Evolutionary conservation across 2,113 vertebrate species (phyloP), one percentile per base, ranked within the genome.

Genomic region (Perca flavescens): DNA sequence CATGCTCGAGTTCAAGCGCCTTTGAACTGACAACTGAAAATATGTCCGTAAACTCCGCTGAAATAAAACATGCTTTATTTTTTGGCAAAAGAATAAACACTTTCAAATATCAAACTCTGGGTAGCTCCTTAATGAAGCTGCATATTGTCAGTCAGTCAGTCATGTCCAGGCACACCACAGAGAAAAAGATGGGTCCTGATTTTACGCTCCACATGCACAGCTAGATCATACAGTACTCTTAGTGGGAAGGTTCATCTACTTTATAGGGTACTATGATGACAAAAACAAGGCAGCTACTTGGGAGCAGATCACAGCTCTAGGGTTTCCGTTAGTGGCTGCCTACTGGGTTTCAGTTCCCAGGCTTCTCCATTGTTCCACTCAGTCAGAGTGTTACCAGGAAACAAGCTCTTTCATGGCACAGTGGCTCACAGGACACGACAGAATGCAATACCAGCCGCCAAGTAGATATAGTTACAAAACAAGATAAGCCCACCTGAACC

Each of bases 261-360:
- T 86, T 84, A 86, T 73, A 85, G 76, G 77, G 81, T 67, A 73
- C 67, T 57, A 52, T 79, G 72, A 85, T 74, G 74, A 84, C 68
- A 90, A 87, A 89, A 92, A 85, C 88, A 92, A 91, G 81, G 62
- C 77, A 53, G 87, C 3, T 65, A 81, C 91, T 77, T 80, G 75
- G 91, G 83, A 89, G 83, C 79, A 83, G 82, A 85, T 87, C 82
- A 80, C 74, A 77, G 83, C 61, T 90, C 82, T 89, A 40, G 84
- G 74, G 85, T 86, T 91, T 88, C 89, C 87, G 84, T 68, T 49
- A 56, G 74, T 69, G 69, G 83, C 78, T 78, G 72, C 74, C 77
- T 80, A 61, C 87, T 89, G 70, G 57, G 75, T 92, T 86, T 91
- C 89, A 80, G 87, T 93, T 94, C 92, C 90, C 91, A 93, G 93